Percentiles rank a stretch among this genome's conserved stretches.
phyloP scores from a whole-genome alignment of 2,113 vertebrate species.

The Phodopus roborovskii region DNA sequence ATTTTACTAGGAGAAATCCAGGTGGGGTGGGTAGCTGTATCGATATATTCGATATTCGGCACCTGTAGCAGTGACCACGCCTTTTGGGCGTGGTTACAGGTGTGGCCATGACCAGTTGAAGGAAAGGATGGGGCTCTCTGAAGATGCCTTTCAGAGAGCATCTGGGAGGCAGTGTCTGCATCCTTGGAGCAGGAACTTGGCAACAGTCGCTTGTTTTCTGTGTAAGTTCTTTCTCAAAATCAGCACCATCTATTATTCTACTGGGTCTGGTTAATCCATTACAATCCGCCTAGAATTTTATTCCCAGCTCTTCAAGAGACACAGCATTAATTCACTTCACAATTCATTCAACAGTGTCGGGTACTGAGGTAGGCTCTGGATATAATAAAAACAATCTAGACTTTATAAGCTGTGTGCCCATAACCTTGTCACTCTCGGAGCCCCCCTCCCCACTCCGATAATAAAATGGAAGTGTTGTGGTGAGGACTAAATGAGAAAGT shows the following conservation, averaged over 20 bases:
- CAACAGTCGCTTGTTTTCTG: no score
- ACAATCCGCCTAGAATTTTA: not conserved
- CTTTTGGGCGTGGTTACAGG: no score
- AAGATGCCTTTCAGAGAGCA: no score
- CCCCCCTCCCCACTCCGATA: not conserved
- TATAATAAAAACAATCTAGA: not conserved
- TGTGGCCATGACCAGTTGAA: no score
- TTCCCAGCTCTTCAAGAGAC: not conserved
- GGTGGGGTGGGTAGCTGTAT: not conserved
- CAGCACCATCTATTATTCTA: no score
- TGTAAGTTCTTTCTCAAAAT: no score
- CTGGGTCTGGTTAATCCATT: no score
- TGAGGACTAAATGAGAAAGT: constrained; percentile 11
- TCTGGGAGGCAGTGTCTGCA: no score
- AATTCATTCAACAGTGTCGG: constrained; percentile 30
- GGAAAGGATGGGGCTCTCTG: no score
- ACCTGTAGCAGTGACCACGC: no score
- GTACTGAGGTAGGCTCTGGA: not conserved
- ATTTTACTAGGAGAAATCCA: not conserved
- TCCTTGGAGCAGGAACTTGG: no score
- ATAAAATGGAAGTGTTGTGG: not conserved
- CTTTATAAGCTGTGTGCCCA: not conserved
- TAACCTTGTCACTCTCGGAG: not conserved
- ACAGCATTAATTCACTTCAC: not conserved
- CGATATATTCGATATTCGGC: no score